These are phyloP conservation scores for Lochmaea crataegi DNA, from an alignment of 2,888 invertebrate species.

Conservation along the genomic window DNA sequence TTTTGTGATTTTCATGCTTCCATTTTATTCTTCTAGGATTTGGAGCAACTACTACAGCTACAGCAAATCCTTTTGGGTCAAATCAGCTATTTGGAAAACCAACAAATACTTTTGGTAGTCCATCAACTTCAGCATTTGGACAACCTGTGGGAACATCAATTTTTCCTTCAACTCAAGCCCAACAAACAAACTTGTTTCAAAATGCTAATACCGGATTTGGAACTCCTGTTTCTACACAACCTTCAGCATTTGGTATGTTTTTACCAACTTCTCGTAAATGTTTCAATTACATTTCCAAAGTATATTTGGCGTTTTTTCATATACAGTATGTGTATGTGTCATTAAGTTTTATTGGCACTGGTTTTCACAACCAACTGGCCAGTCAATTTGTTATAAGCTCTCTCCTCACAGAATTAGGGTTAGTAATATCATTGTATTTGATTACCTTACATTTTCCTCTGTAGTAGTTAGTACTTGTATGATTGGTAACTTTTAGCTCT, in stretches of 20 bases:
- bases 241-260: constrained; percentile 55
- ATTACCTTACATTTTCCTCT: no score
- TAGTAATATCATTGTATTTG: no score
- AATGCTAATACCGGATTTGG: constrained; percentile 76
- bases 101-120: constrained; percentile 74
- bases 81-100: constrained; percentile 66
- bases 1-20: neutral
- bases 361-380: no score
- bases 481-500: no score
- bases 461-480: no score
- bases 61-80: constrained; percentile 58
- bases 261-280: no score
- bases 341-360: no score
- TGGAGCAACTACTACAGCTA: constrained; percentile 49
- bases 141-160: constrained; percentile 65
- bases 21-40: constrained; percentile 46
- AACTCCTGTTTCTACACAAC: constrained; percentile 68
- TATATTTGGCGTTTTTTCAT: no score
- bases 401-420: no score
- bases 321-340: no score
- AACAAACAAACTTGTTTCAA: constrained; percentile 73
- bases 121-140: constrained; percentile 76
- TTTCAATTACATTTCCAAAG: no score
- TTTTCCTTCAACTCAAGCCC: constrained; percentile 69
- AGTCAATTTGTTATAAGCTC: no score